Evolutionary conservation across 2,888 invertebrate genomes (phyloP), one percentile per base, ranked within the genome.

Genomic region (Campoplex capitator): DNA sequence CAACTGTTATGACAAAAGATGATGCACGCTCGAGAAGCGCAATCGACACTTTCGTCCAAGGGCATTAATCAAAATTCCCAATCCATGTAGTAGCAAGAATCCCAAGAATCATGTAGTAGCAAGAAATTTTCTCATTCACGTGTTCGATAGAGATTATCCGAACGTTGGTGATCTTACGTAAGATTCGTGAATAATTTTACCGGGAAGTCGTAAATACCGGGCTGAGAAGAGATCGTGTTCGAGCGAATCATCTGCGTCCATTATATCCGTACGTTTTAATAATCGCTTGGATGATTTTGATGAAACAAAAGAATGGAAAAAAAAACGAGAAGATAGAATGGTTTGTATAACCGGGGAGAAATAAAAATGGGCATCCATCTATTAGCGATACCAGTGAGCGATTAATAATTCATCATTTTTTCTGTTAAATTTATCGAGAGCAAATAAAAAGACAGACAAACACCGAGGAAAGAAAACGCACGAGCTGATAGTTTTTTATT

Each of bases 121-220:
- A 32, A 62, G 62, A 62, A 62, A 62, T 62, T 62, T 62, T 62
- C 62, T 32, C 32, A 62, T 62, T 11, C 32, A 16, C 62, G n/a
- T n/a, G 58, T 58, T 58, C 58, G 28, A 58, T 11, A 28, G 58
- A 58, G 58, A 58, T 45, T 11, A 45, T 45, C 9, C 58, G 58
- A 9, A 1, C 32, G 32, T 32, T 16, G 4, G 51, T 1, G 4
- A 38, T n/a, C 65, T 81, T 81, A 85, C 80, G 80, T 76, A 85
- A 85, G 51, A 45, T 45, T 62, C 48, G 65, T 71, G 54, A 81
- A 81, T 85, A 76, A 56, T 81, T 67, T 71, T 81, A 32, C 84
- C 76, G 71, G 32, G 71, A 81, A 85, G 70, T 67, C 62, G 74
- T 76, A 71, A 70, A 81, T 42, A 8, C 28, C 62, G 23, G 23